Base-by-base conservation (phyloP, 2,888 invertebrate genomes). In the Cerastis rubricosa region DNA sequence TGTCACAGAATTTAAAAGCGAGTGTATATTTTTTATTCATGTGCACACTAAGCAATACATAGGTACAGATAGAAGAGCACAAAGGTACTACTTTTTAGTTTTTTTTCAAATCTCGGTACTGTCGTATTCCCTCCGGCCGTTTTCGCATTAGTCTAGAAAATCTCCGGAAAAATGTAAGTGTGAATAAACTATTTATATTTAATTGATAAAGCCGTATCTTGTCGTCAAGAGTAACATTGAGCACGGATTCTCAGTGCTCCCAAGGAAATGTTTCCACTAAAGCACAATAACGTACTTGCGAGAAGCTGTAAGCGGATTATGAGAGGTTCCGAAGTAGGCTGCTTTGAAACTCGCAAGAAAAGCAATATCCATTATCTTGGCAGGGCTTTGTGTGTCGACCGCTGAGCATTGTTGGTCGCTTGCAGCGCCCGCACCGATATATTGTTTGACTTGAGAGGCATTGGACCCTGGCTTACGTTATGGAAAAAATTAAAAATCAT, bases 361-460 rank as follows among this genome's bases (percentile, higher is more conserved):
- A 95, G 95, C 96, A 96, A 96, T 96, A 96, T 96, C 96, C 95
- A 96, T 96, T 96, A 96, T 96, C 95, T 95, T 93, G 94, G 92
- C 91, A 88, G 90, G 92, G 93, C 94, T 95, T 95, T 95, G 94
- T 95, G 93, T 91, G 92, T 88, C 89, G 92, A 90, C 91, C 91
- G 92, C 91, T 86, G 91, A 88, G 93, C 94, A 94, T 94, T 95
- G 94, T 94, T 91, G 92, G 91, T 86, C 91, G 92, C 90, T 89
- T 92, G 92, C 93, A 92, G 88, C 89, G 76, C 87, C 81, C 82
- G 75, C 81, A 71, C 86, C 82, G 78, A 89, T 89, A 90, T 92
- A 92, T 92, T 94, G 93, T 93, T 92, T 93, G 91, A 91, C 89
- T 91, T 82, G 80, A 88, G 87, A 84, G 87, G 85, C 89, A 87